Base-by-base conservation (phyloP, 92 coral and sea anemone genomes). In the Porites cylindrica region DNA sequence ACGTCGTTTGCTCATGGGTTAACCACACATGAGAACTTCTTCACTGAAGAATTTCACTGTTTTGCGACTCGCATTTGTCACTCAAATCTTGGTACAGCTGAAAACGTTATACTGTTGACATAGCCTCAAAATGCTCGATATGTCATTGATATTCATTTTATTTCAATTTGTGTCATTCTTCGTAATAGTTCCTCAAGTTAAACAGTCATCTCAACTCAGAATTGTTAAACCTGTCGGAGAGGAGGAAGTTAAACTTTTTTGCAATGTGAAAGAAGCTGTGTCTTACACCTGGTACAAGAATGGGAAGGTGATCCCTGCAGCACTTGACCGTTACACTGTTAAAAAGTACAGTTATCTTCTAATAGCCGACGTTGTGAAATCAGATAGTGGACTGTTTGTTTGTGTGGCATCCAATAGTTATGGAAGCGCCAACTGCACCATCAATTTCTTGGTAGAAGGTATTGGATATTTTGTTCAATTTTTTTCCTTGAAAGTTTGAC, bases 241-340 rank as follows among this genome's bases (percentile, higher is more conserved):
- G 26, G 79, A 77, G 4, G 87, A 79, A 21, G 73, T 90, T 16
- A 93, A 69, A 53, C 79, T 93, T 32, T 38, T 26, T 12, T 93
- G 96, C 60, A 52, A 61, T 23, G 90, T 88, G 29, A 69, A n/a
- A 75, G 68, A 80, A 68, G 87, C 87, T 62, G 63, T 61, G 17
- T 21, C 19, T 7, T 83, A 83, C 87, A 50, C 71, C 2, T 92
- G 95, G 95, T 92, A 74, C 79, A 92, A 92, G 51, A 68, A 92
- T 76, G 79, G 82, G 2, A 81, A 51, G 32, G 13, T 0, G 47
- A 75, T 92, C 19, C 51, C 61, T 17, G 16, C 12, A 29, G 1
- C 56, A 1, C 21, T 14, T 4, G 17, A 10, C 3, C 81, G 90
- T 12, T 92, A 82, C 47, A 16, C 4, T 8, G 72, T 92, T 26